These are phyloP conservation scores for Okapia johnstoni DNA, from an alignment of 2,113 vertebrate genomes.

Conservation along the genomic window DNA sequence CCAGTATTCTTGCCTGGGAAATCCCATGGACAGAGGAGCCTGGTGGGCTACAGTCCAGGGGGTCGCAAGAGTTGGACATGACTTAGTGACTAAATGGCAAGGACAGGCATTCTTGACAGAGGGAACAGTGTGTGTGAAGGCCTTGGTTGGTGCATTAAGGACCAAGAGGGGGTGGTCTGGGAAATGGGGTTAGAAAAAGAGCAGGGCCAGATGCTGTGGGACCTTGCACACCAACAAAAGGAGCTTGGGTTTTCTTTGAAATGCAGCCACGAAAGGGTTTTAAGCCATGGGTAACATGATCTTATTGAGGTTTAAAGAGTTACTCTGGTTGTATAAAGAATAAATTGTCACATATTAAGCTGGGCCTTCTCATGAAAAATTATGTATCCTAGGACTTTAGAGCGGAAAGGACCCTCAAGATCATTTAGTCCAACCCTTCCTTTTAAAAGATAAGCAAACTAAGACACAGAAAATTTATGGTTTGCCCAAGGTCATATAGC, in stretches of 20 bases:
- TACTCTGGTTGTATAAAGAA: constrained; percentile 46
- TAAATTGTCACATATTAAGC: constrained; percentile 51
- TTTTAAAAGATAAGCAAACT: constrained; percentile 71
- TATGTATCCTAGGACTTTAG: constrained; percentile 29
- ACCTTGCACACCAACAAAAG: background rate
- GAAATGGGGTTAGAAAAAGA: background rate
- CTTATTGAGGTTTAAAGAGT: constrained; percentile 61
- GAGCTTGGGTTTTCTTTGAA: constrained; percentile 48
- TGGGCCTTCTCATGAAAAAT: constrained; percentile 54
- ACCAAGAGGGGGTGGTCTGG: background rate
- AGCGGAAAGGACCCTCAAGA: constrained; percentile 59
- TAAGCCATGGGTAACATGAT: constrained; percentile 36
- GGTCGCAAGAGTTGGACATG: background rate
- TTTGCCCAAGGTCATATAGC: constrained; percentile 58
- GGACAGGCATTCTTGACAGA: background rate
- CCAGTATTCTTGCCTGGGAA: background rate
- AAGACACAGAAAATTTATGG: constrained; percentile 66
- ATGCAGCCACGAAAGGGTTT: constrained; percentile 35
- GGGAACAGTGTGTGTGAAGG: background rate
- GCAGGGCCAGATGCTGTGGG: background rate
- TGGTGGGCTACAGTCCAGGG: background rate
- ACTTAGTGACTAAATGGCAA: background rate
- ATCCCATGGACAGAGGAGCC: background rate
- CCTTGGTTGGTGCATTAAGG: background rate
- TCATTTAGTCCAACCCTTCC: constrained; percentile 55